Evolutionary conservation across 2,797 vertebrate genomes (phyloP).

Genomic region (Glyptemys insculpta): DNA sequence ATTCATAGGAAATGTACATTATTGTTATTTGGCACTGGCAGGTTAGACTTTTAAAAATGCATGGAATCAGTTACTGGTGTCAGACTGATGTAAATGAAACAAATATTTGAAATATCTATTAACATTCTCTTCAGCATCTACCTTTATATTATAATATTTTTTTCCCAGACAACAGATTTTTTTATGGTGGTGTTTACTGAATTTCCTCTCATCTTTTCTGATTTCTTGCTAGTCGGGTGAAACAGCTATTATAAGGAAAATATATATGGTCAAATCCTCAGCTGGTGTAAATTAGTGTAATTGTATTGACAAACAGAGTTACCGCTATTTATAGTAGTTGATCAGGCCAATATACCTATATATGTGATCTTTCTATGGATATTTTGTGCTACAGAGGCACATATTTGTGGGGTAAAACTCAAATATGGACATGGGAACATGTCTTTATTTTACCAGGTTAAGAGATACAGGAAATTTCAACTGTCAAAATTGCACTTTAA

Average conservation of each 20-base stretch:
- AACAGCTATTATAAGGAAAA: slow-evolving; percentile 3
- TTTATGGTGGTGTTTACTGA: neutral
- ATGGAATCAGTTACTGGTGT: slow-evolving; percentile 38
- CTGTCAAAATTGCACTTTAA: slow-evolving; percentile 8
- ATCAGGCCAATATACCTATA: neutral
- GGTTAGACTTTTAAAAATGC: slow-evolving; percentile 64
- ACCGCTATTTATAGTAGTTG: neutral
- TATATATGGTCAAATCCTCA: neutral
- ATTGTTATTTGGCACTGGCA: slow-evolving; percentile 49
- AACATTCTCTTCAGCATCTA: slow-evolving; percentile 31
- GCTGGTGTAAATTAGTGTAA: neutral
- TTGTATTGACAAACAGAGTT: neutral
- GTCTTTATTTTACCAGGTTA: slow-evolving; percentile 16
- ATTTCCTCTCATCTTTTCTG: neutral
- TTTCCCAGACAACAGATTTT: neutral
- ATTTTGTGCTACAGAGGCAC: slow-evolving; percentile 16
- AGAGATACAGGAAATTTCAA: slow-evolving; percentile 19
- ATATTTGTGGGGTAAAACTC: neutral
- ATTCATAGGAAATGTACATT: slow-evolving; percentile 64
- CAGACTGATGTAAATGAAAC: slow-evolving; percentile 41
- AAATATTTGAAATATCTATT: slow-evolving; percentile 56
- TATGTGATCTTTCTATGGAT: neutral
- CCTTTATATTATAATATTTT: neutral
- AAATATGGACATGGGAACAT: neutral
- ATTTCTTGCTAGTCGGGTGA: neutral